Conservation (phyloP, 1,140 invertebrate species). For the Phocides pigmalion region DNA sequence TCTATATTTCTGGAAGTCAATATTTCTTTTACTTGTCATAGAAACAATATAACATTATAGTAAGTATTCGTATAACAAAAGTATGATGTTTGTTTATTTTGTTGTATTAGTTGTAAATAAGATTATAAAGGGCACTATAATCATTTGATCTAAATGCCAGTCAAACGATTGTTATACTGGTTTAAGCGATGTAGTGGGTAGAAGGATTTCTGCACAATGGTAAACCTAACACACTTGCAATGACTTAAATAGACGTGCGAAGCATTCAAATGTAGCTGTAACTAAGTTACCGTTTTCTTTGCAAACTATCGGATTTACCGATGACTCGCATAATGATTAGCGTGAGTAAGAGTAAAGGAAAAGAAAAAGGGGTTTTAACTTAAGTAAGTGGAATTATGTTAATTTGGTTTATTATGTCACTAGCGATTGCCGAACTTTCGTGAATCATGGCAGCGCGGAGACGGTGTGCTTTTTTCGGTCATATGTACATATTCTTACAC, state of each 20-base stretch:
- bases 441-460: slow-evolving; percentile 64
- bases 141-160: too few species aligned
- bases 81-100: too few species aligned
- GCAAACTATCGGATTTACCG: slow-evolving; percentile 36
- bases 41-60: too few species aligned
- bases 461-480: slow-evolving; percentile 39
- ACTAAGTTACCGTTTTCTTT: slow-evolving; percentile 33
- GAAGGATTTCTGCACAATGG: slow-evolving; percentile 2
- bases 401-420: slow-evolving; percentile 81
- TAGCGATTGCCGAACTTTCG: slow-evolving; percentile 57
- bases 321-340: slow-evolving; percentile 54
- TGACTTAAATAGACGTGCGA: slow-evolving; percentile 18
- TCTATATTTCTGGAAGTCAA: too few species aligned
- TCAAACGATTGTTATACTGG: background rate
- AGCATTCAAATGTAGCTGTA: slow-evolving; percentile 16
- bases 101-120: too few species aligned
- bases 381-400: slow-evolving; percentile 64
- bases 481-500: slow-evolving; percentile 58
- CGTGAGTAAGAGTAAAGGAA: slow-evolving; percentile 62
- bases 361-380: slow-evolving; percentile 56
- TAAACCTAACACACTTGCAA: slow-evolving; percentile 22
- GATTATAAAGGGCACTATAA: too few species aligned
- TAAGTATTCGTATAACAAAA: too few species aligned
- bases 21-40: too few species aligned
- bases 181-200: background rate